Base-by-base conservation (phyloP, 2,113 vertebrate genomes). In the Plecotus auritus region DNA sequence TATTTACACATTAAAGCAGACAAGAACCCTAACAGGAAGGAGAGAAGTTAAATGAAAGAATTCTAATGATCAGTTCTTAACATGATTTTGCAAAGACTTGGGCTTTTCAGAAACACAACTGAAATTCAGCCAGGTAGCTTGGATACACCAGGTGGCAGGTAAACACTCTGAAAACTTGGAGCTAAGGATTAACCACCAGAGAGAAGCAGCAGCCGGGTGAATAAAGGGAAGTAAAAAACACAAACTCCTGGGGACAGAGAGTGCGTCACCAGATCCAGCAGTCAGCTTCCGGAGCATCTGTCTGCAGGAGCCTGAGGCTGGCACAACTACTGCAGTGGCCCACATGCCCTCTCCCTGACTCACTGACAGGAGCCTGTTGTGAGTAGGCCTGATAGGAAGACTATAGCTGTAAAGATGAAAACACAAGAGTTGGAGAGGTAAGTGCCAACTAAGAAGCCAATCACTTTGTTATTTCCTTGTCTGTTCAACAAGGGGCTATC, bases 1-100 rank as follows among this genome's bases (percentile, higher is more conserved):
- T 35, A 77, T 94, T 85, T 80, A 77, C 37, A 80, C 35, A 82
- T 85, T 72, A 90, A 83, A 93, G 74, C n/a, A 61, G 45, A 49
- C 73, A 70, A 47, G 23, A 81, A n/a, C 4, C 70, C 59, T 78
- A 67, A 85, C 45, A 80, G 26, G 37, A 67, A 80, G 35, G 37
- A 66, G 82, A 40, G 7, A 88, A 51, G 30, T 88, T 77, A 47
- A 81, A 87, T 74, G 32, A 83, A 81, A 77, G 84, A 83, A 94
- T 91, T 87, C 69, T 73, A 42, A 83, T n/a, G 59, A 22, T 56
- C 26, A 5, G 22, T 80, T 94, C 66, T 76, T 91, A 80, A 96
- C 88, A 30, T 51, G 47, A 32, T 82, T 42, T 96, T 93, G 94
- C 69, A 47, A 93, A 97, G 93, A 93, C 13, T 0, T 30, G 42